Base-by-base conservation (phyloP, 2,113 vertebrate species). In the Euleptes europaea region DNA sequence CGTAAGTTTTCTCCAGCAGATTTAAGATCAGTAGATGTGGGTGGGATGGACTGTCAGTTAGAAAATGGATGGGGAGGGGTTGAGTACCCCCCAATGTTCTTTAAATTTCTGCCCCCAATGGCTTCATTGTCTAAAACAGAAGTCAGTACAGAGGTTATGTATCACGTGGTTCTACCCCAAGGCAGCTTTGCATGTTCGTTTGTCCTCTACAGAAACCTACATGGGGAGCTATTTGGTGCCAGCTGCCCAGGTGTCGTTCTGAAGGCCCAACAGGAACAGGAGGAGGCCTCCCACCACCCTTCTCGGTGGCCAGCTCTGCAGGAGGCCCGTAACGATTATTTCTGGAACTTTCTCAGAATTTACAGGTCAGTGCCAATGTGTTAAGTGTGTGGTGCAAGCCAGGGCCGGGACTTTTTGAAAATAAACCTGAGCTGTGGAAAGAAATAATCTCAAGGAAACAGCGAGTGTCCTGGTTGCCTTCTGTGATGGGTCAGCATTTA, bases 401-500 rank as follows among this genome's bases (percentile, higher is more conserved):
- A 49, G 66, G 80, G 80, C 77, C 80, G 63, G 66, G n/a, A 14
- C 66, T 49, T 54, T 78, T 60, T 77, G 72, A 38, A 83, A 87
- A 83, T 49, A 83, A 87, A 71, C 75, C 65, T 35, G 40, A 77
- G 74, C 66, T 40, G 51, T 38, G n/a, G 85, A 82, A 86, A 82
- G 40, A 87, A 82, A 83, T 77, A 49, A 82, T 76, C 85, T 40
- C 21, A 71, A 83, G 85, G 85, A 87, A 87, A 82, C 73, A 70
- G 66, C 15, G 4, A 78, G 74, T 78, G 85, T 74, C 78, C 70
- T 75, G 71, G 84, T 57, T 4, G 47, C 83, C 51, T 71, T 87
- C 33, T 44, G 47, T 80, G 77, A 71, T 84, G 83, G 74, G 70
- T 78, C 78, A 71, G 69, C 82, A 71, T 23, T 78, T 66, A 26